phyloP scores from a whole-genome alignment of 2,113 vertebrate species.

The Tragelaphus strepsiceros region DNA sequence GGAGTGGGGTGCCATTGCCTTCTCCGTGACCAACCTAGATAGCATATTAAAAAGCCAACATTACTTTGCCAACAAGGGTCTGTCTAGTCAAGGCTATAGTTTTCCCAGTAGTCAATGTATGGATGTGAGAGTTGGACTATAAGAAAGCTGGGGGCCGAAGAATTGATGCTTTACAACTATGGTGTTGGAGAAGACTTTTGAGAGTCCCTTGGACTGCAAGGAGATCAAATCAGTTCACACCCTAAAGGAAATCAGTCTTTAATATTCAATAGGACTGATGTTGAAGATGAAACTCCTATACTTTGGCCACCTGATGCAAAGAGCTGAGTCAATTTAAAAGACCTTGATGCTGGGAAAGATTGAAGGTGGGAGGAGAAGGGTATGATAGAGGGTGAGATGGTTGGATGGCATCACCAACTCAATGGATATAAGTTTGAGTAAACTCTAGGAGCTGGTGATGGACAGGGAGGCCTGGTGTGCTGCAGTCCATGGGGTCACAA shows the following conservation, averaged over 20 bases:
- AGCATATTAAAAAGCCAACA: not conserved
- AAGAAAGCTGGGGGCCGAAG: not conserved
- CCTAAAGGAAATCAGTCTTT: not conserved
- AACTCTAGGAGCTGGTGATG: not conserved
- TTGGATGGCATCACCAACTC: not conserved
- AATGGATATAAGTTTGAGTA: not conserved
- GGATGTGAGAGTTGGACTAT: not conserved
- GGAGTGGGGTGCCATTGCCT: too few species aligned
- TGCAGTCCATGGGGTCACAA: not conserved
- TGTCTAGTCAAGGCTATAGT: not conserved
- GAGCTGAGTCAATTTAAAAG: not conserved
- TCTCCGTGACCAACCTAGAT: not conserved
- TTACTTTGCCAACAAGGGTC: not conserved
- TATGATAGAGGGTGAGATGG: not conserved
- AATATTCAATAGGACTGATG: not conserved
- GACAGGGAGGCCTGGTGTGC: not conserved
- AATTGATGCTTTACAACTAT: not conserved
- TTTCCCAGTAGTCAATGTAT: not conserved
- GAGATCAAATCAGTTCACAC: not conserved
- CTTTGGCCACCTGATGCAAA: not conserved
- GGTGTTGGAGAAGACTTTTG: not conserved
- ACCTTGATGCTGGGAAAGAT: not conserved
- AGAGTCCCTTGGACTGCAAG: not conserved
- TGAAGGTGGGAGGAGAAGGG: rapidly evolving
- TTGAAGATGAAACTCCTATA: not conserved